Base-by-base conservation (phyloP, 2,888 invertebrate species). In the Cephonodes hylas region DNA sequence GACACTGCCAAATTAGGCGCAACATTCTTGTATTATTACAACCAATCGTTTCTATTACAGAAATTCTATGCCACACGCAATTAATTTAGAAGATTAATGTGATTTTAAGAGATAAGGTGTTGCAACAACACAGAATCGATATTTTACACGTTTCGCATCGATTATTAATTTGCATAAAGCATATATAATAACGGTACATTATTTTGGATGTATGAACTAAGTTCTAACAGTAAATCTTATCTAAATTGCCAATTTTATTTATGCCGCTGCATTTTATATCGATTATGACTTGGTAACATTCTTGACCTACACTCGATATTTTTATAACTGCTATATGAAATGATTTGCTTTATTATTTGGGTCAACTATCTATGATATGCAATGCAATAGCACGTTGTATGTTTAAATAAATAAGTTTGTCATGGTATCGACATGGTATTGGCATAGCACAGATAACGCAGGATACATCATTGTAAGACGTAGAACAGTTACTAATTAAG, bases 161-260 rank as follows among this genome's bases (percentile, higher is more conserved):
- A 53, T 45, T 45, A 23, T 45, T 10, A 4, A 45, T 53, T 53
- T 31, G 31, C 27, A 27, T 31, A 53, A 18, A 20, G n/a, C 18
- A 53, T 27, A 27, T 8, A 31, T 53, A 27, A 31, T 53, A 53
- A 20, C 53, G 53, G 53, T 53, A 53, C 10, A 31, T 18, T 27
- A 18, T 31, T 53, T 53, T 31, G 53, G 15, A 31, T 10, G 4
- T 31, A 53, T 3, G 53, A 53, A 53, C 53, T 15, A 31, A 31
- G 31, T 53, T 53, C 7, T 53, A 53, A 53, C 53, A 53, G 53
- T 53, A 53, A 53, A 31, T 10, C 10, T 53, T 53, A 48, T 53
- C 31, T 31, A 5, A 7, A 53, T 53, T 31, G 48, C 15, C 6
- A 31, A 7, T 31, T 48, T 53, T 53, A 53, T 53, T 31, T 53